phyloP scores from a whole-genome alignment of 2,113 vertebrate species.

The Mustelus asterias region DNA sequence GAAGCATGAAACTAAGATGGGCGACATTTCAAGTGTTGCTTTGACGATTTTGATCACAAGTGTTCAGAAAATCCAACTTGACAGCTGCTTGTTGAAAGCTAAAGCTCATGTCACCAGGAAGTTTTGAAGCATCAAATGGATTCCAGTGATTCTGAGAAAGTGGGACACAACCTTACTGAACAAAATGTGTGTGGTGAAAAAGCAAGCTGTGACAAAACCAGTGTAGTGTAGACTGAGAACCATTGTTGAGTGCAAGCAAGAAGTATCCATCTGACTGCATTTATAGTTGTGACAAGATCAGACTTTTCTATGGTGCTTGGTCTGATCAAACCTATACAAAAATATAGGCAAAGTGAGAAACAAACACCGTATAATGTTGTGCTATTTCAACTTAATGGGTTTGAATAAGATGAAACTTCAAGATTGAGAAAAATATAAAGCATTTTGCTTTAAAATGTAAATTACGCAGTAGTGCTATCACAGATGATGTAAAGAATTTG shows the following conservation, averaged over 20 bases:
- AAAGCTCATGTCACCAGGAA: background rate
- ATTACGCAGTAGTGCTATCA: background rate
- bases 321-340: background rate
- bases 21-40: background rate
- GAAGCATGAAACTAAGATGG: background rate
- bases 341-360: background rate
- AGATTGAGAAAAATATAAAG: background rate
- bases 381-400: background rate
- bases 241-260: background rate
- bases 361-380: background rate
- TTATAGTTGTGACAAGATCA: background rate
- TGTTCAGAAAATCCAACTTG: background rate
- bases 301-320: background rate
- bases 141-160: background rate
- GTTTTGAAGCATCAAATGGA: background rate
- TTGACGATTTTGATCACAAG: background rate
- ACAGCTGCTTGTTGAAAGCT: background rate
- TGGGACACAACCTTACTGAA: background rate
- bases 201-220: background rate
- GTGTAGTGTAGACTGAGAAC: background rate
- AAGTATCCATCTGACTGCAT: background rate
- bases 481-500: background rate
- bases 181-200: background rate
- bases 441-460: background rate
- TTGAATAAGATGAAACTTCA: background rate